Conservation (phyloP, 2,113 vertebrate genomes). For the Thunnus thynnus region DNA sequence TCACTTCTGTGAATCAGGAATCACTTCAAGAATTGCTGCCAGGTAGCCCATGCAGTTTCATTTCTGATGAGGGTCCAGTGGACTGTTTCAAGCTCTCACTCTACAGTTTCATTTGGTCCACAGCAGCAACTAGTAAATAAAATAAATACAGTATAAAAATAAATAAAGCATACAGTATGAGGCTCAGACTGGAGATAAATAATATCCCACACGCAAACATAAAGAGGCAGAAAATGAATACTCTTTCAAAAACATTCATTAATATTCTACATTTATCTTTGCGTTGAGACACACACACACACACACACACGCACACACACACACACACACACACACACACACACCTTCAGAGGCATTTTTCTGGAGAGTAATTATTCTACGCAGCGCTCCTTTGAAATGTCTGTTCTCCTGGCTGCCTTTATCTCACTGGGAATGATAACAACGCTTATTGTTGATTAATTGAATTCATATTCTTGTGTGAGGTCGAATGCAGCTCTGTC, state of each 20-base stretch:
- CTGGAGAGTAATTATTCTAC: slow-evolving; percentile 48
- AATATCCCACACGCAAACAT: not conserved
- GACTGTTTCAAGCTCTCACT: not conserved
- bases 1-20: too few species aligned
- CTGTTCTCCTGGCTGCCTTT: slow-evolving; percentile 18
- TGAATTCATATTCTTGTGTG: slow-evolving; percentile 45
- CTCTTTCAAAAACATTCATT: slow-evolving; percentile 42
- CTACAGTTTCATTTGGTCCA: not conserved
- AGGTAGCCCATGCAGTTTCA: too few species aligned
- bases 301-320: slow-evolving; percentile 18
- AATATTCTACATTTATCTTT: slow-evolving; percentile 51
- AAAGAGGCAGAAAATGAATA: slow-evolving; percentile 25
- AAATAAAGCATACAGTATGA: not conserved
- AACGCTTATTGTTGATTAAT: slow-evolving; percentile 58
- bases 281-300: not conserved
- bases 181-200: not conserved
- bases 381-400: slow-evolving; percentile 45
- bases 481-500: not conserved
- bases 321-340: slow-evolving; percentile 6
- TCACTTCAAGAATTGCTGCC: too few species aligned
- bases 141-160: not conserved
- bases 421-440: slow-evolving; percentile 53
- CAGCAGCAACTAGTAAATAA: not conserved
- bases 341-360: slow-evolving; percentile 16
- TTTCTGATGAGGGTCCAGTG: too few species aligned